Conservation (phyloP, 64 coral and sea anemone species). For the Stichodactyla helianthus region DNA sequence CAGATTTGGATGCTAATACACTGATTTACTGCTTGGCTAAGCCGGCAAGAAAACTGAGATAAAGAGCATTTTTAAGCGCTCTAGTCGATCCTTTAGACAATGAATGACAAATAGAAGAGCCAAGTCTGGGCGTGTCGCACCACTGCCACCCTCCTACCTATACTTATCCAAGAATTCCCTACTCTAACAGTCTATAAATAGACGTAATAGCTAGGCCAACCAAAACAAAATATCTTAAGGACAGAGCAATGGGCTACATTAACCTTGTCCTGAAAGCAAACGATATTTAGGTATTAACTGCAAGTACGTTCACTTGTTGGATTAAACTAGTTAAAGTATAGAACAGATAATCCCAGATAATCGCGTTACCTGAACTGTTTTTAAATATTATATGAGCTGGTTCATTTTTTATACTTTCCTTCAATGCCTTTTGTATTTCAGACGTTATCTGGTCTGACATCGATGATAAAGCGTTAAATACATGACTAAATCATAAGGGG, state of each 20-base stretch:
- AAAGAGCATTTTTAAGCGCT: background rate
- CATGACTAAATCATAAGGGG: background rate
- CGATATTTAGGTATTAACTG: background rate
- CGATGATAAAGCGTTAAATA: background rate
- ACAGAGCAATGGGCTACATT: background rate
- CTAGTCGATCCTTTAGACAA: background rate
- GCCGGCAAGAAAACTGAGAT: background rate
- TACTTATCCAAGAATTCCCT: background rate
- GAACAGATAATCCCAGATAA: background rate
- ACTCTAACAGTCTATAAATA: background rate
- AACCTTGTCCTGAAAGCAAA: background rate
- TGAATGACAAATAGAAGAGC: background rate
- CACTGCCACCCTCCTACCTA: background rate
- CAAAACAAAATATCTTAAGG: background rate
- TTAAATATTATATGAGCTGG: background rate
- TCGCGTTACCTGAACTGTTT: background rate
- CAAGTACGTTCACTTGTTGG: background rate
- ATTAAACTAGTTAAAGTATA: background rate
- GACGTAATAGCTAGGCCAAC: background rate
- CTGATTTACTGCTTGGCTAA: background rate
- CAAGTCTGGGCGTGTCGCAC: background rate
- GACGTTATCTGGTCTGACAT: background rate
- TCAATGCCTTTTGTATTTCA: background rate
- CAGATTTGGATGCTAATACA: background rate
- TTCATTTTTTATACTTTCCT: background rate